These are phyloP conservation scores for Blastobasis lacticolella DNA, from an alignment of 2,888 invertebrate genomes.

Conservation along the genomic window DNA sequence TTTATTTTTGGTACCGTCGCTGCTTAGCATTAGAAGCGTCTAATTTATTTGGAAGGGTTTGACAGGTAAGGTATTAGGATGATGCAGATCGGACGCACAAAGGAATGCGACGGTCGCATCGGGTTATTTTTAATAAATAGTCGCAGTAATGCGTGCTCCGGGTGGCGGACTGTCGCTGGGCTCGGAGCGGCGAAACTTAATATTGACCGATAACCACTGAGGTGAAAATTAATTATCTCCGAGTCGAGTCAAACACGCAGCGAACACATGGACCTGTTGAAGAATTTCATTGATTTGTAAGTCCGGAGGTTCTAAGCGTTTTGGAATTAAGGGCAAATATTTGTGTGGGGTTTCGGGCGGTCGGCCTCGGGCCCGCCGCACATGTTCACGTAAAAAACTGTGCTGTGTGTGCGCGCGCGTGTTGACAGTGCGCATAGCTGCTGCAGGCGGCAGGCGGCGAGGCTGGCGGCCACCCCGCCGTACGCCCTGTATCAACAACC, in stretches of 20 bases:
- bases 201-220: conserved; percentile 17
- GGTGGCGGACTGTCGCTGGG: conserved; percentile 16
- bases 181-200: conserved; percentile 17
- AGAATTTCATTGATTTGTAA: conserved; percentile 46
- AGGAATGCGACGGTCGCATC: conserved; percentile 39
- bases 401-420: conserved; percentile 50
- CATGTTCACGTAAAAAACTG: conserved; percentile 61
- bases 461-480: conserved; percentile 42
- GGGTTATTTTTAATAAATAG: conserved; percentile 30
- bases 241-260: conserved; percentile 18
- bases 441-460: conserved; percentile 31
- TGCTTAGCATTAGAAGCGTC: conserved; percentile 56
- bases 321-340: conserved; percentile 69
- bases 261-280: conserved; percentile 37
- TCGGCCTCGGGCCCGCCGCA: conserved; percentile 50
- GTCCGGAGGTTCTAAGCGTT: conserved; percentile 56
- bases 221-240: conserved; percentile 24
- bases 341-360: conserved; percentile 56
- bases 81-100: conserved; percentile 39
- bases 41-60: conserved; percentile 63
- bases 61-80: conserved; percentile 54
- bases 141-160: conserved; percentile 22
- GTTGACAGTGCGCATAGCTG: conserved; percentile 70
- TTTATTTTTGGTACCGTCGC: conserved; percentile 59
- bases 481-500: too few species aligned